Conservation (phyloP, 1,140 invertebrate species). For the Babylonia areolata region DNA sequence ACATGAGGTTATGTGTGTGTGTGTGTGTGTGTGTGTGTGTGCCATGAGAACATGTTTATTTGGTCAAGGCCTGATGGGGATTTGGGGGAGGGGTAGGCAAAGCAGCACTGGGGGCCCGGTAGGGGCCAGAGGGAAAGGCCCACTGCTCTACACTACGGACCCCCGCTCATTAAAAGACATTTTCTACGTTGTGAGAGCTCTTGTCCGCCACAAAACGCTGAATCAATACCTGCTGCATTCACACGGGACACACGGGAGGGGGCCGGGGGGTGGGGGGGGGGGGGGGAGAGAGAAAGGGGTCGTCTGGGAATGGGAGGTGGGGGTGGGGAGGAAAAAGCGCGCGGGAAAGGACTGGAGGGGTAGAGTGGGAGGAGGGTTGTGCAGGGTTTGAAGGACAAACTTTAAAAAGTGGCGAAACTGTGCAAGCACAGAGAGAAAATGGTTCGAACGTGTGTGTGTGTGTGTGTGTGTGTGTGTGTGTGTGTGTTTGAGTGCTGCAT, state of each 20-base stretch:
- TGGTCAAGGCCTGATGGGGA: conserved; percentile 17
- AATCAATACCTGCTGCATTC: conserved; percentile 29
- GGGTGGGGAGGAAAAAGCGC: background rate
- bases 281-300: background rate
- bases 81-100: background rate
- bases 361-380: no score
- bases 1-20: no score
- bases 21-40: background rate
- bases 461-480: background rate
- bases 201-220: conserved; percentile 22
- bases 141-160: background rate
- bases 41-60: conserved; percentile 33
- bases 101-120: background rate
- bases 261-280: background rate
- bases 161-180: conserved; percentile 28
- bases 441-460: background rate
- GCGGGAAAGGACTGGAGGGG: background rate
- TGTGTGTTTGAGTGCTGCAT: background rate
- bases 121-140: conserved; percentile 14
- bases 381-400: background rate
- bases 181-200: conserved; percentile 24
- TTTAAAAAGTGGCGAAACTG: background rate
- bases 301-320: background rate
- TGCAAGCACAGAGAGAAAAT: background rate
- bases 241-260: background rate